These are phyloP conservation scores for Phoxinus phoxinus DNA, from an alignment of 2,113 vertebrate species.

Conservation along the genomic window DNA sequence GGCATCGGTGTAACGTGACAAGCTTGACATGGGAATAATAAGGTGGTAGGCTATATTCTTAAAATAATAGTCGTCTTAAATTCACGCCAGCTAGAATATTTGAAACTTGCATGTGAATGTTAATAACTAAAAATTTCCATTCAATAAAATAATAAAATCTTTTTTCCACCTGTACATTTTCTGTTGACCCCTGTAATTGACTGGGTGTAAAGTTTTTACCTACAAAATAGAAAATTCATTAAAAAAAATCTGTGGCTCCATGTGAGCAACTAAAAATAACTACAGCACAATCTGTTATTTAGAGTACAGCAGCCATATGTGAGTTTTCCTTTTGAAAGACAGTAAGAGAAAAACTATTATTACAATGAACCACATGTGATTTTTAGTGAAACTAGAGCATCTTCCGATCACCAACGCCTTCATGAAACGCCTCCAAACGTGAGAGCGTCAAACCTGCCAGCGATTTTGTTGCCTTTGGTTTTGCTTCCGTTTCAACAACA, in stretches of 20 bases:
- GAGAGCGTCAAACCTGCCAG: slow-evolving; percentile 65
- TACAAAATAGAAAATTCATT: not conserved
- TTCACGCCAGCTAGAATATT: no score
- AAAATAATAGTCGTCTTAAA: no score
- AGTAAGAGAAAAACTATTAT: not conserved
- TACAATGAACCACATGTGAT: not conserved
- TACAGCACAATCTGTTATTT: not conserved
- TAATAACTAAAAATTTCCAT: not conserved
- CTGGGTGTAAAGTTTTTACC: not conserved
- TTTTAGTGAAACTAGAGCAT: not conserved
- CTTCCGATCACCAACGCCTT: slow-evolving; percentile 67
- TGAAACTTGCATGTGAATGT: not conserved
- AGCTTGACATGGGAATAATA: no score
- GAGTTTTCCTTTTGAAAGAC: not conserved
- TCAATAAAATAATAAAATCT: not conserved
- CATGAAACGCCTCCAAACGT: not conserved
- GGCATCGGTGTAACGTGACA: no score
- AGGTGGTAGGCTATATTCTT: no score
- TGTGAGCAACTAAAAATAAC: not conserved
- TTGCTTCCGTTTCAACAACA: slow-evolving; percentile 70
- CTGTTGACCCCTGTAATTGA: not conserved
- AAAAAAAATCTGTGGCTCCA: not conserved
- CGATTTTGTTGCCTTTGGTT: slow-evolving; percentile 74
- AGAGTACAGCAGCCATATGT: not conserved
- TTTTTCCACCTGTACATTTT: not conserved